These are phyloP conservation scores for Zoanthus gigantus DNA, from an alignment of 92 coral and sea anemone species.

Conservation along the genomic window DNA sequence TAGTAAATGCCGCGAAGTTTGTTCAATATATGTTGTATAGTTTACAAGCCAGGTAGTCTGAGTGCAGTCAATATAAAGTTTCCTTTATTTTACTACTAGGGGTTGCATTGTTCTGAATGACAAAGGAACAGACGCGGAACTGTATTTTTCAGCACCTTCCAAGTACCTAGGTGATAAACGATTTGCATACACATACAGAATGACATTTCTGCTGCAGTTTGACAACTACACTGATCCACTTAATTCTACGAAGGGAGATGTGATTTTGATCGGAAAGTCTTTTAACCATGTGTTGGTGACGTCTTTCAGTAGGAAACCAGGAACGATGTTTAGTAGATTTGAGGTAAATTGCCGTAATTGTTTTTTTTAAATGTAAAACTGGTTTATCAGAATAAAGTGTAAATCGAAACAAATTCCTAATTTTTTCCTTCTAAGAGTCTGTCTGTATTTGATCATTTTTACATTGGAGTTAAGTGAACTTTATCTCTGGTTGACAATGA, in stretches of 20 bases:
- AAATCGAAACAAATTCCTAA: neutral
- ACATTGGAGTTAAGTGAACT: neutral
- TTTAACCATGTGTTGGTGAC: constrained; percentile 74
- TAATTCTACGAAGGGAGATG: constrained; percentile 78
- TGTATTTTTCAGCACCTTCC: constrained; percentile 83
- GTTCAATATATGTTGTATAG: no score
- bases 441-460: neutral
- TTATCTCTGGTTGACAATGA: neutral
- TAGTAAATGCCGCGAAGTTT: no score
- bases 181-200: constrained; percentile 76
- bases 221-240: constrained; percentile 59
- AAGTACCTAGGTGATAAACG: constrained; percentile 80
- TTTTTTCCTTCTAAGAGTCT: neutral
- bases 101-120: constrained; percentile 63
- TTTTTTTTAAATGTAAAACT: neutral
- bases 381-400: neutral
- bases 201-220: constrained; percentile 76
- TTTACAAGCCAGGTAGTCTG: neutral
- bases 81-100: constrained; percentile 40
- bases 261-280: constrained; percentile 81
- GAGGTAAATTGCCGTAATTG: constrained; percentile 46
- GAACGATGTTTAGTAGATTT: constrained; percentile 43
- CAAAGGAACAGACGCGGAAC: constrained; percentile 35
- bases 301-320: constrained; percentile 69
- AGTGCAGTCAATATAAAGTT: neutral